Evolutionary conservation across 1,140 invertebrate genomes (phyloP), one percentile per base, ranked within the genome.

Genomic region (Pristionchus pacificus): DNA sequence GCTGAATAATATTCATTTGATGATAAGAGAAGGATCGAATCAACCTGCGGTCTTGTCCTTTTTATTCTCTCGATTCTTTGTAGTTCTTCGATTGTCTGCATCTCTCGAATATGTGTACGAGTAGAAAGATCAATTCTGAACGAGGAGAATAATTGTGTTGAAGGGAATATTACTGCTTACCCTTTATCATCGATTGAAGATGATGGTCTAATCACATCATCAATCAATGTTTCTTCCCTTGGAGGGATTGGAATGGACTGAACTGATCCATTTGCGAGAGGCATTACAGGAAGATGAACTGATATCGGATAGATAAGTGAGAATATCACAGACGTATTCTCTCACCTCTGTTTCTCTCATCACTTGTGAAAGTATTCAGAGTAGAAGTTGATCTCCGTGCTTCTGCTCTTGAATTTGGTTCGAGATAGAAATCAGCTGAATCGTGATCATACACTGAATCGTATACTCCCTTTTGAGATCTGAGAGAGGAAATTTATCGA

Each of bases 371-470:
- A 25, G 25, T 31, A 68, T 66, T 73, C 6, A 49, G 6, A 10
- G 38, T 49, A 10, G 38, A 49, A 49, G 38, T 49, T 6, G 38
- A 49, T 10, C 6, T 19, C 38, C 38, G 6, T 6, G 38, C 38
- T 49, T 49, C 38, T 10, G 38, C 38, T 19, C 19, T 49, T 49
- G 38, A 49, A 10, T 73, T 73, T 24, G 71, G 71, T 57, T 68
- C 61, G 19, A 73, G 67, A 57, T 73, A 73, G 62, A 62, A 28
- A 10, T 74, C 74, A 1, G 57, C 33, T 24, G 60, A 55, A 30
- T 32, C 38, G 19, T 31, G 58, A 14, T 73, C 71, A 32, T 74
- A 72, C 24, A 73, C 65, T 15, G 57, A 28, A 31, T 75, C 70
- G 38, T 72, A 69, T n/a, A 55, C 30, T 30, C 59, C 10, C 15